Evolutionary conservation across 2,888 invertebrate genomes (phyloP).

Genomic region (Biston stratarius): DNA sequence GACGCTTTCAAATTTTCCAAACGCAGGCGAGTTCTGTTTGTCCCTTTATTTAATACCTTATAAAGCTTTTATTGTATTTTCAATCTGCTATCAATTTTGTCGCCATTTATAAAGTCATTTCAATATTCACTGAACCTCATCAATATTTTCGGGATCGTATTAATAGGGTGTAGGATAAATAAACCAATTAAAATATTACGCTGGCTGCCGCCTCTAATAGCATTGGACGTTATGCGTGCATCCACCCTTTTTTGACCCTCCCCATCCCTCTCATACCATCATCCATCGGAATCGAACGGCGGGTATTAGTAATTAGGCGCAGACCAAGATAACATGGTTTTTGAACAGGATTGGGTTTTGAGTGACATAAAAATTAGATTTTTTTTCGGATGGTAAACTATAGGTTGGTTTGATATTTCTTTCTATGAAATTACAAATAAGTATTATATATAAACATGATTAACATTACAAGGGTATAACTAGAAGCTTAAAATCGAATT

Average conservation of each 20-base stretch:
- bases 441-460: too few species aligned
- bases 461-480: too few species aligned
- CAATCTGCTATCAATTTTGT: background rate
- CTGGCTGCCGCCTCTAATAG: conserved; percentile 68
- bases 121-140: conserved; percentile 6
- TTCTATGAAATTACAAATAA: too few species aligned
- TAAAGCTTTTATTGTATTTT: background rate
- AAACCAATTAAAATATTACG: conserved; percentile 82
- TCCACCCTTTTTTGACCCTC: conserved; percentile 49
- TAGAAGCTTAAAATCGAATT: too few species aligned
- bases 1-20: too few species aligned
- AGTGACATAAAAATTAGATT: conserved; percentile 2
- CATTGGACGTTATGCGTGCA: conserved; percentile 55
- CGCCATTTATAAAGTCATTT: background rate
- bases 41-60: too few species aligned
- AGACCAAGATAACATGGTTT: conserved; percentile 27
- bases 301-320: conserved; percentile 32
- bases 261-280: conserved; percentile 12
- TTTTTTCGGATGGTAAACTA: too few species aligned
- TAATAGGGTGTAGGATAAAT: conserved; percentile 75
- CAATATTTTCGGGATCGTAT: conserved; percentile 57
- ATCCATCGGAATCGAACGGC: conserved; percentile 15
- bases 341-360: conserved; percentile 4
- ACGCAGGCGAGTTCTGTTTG: too few species aligned
- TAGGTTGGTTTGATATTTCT: too few species aligned